These are phyloP conservation scores for Apis dorsata DNA, from an alignment of 1,140 invertebrate species.

Conservation along the genomic window DNA sequence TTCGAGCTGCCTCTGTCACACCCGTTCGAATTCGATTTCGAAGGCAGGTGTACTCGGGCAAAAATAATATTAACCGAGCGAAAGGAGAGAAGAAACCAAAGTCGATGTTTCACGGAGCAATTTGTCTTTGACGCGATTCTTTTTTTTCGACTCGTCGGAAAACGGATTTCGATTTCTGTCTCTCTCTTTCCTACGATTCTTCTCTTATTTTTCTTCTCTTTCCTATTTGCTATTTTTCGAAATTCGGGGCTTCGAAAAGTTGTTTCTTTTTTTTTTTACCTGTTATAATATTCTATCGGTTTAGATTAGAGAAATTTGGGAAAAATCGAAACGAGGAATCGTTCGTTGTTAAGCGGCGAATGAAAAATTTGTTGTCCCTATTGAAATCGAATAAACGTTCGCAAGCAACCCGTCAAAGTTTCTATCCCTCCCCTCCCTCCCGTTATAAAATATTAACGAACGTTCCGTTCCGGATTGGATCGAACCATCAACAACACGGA, in stretches of 20 bases:
- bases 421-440: not conserved
- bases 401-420: too few species aligned
- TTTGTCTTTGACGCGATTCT: conserved; percentile 8
- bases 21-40: conserved; percentile 28
- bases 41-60: not conserved
- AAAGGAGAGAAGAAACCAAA: not conserved
- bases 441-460: conserved; percentile 29
- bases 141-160: not conserved
- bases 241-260: too few species aligned
- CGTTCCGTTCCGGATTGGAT: not conserved
- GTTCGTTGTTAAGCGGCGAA: not conserved
- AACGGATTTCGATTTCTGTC: too few species aligned
- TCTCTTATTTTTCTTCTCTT: not conserved
- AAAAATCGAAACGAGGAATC: not conserved
- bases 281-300: too few species aligned
- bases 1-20: conserved; percentile 16
- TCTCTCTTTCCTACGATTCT: too few species aligned
- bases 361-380: too few species aligned
- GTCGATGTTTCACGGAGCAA: not conserved
- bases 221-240: too few species aligned
- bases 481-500: not conserved
- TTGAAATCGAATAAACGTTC: too few species aligned
- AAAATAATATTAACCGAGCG: conserved; percentile 31
- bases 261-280: not conserved
- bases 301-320: not conserved